Conservation (phyloP, 2,888 invertebrate genomes). For the Pardosa pseudoannulata region DNA sequence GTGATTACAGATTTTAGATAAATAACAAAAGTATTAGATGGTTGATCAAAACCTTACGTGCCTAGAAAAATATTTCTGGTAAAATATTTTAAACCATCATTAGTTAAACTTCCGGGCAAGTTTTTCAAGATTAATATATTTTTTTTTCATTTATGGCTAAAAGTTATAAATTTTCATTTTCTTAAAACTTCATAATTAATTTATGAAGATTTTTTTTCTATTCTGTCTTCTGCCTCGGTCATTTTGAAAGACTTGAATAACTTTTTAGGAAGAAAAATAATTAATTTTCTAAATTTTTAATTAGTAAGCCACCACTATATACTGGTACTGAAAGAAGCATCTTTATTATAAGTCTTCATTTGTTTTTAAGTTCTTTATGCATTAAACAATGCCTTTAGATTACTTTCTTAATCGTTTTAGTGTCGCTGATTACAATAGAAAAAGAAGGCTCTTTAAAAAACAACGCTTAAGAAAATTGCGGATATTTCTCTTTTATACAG, state of each 20-base stretch:
- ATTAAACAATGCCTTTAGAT: conserved; percentile 36
- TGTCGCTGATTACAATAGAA: conserved; percentile 33
- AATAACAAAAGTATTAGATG: too few relatives aligned
- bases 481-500: conserved; percentile 24
- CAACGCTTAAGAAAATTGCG: conserved; percentile 45
- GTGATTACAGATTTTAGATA: too few relatives aligned
- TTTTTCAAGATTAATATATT: neutral
- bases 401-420: conserved; percentile 46
- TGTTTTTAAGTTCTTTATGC: conserved; percentile 27
- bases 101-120: neutral
- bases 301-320: conserved; percentile 12
- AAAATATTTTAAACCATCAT: neutral
- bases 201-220: conserved; percentile 4
- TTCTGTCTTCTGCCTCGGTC: conserved; percentile 2
- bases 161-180: conserved; percentile 19
- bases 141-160: neutral
- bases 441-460: conserved; percentile 12
- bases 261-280: conserved; percentile 9
- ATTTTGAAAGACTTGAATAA: conserved; percentile 5
- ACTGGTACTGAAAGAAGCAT: conserved; percentile 29
- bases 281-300: conserved; percentile 17
- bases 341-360: conserved; percentile 45
- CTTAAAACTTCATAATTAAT: conserved; percentile 19
- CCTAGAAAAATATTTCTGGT: conserved; percentile 1
- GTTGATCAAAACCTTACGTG: too few relatives aligned